Evolutionary conservation across 2,888 invertebrate genomes (phyloP), one percentile per base, ranked within the genome.

Genomic region (Temnothorax unifasciatus): DNA sequence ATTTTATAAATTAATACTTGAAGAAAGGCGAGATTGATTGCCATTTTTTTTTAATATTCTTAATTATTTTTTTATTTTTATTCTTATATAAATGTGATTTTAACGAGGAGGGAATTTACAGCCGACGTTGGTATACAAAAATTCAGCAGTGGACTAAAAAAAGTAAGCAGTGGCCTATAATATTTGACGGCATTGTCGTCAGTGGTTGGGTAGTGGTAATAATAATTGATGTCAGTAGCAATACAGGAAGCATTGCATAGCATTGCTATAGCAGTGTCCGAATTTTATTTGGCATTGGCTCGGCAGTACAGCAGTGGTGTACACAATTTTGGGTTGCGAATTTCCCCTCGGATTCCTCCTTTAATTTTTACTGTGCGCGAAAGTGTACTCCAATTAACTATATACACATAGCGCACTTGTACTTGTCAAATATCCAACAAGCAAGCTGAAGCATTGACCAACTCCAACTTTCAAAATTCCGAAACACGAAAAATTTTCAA

Each of bases 51-150:
- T 4, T 52, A 34, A 34, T 52, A n/a, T 52, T 54, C 15, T 54
- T 38, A 21, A 54, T 41, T 54, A 38, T 25, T 73, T 25, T 74
- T 59, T n/a, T n/a, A 52, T 73, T 25, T 74, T 59, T 44, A 29
- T 54, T 3, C 1, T 34, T 4, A n/a, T n/a, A n/a, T n/a, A 21
- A 47, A 41, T 41, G 2, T 2, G 0, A 38, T 41, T 41, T 41
- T 59, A 74, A 74, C 29, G 29, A 29, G 29, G 29, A 29, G 2
- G 29, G 29, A 29, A 29, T 2, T 29, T 3, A 29, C 29, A 29
- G 29, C 29, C 3, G 29, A 29, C 29, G 3, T 29, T 29, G 29
- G 25, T 25, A 2, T 25, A 25, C 2, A 25, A 25, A 25, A 25
- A 25, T 25, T 25, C 2, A 25, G 25, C 25, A 25, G 25, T 25